These are phyloP conservation scores for Aegithalos caudatus DNA, from an alignment of 2,113 vertebrate genomes.

Conservation along the genomic window DNA sequence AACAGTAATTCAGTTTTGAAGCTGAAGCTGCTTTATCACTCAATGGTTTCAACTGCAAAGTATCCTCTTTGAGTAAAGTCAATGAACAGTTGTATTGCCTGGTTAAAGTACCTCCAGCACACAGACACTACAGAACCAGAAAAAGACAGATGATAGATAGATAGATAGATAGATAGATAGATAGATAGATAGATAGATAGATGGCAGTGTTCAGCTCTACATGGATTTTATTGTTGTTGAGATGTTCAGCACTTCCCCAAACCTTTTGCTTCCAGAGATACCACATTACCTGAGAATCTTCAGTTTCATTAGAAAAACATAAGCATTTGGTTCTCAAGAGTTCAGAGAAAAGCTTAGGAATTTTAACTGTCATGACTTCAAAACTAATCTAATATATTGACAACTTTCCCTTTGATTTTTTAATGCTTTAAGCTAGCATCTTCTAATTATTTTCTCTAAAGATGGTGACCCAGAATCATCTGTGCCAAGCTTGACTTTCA, in stretches of 20 bases:
- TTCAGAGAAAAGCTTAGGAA: not conserved
- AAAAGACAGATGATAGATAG: not conserved
- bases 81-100: not conserved
- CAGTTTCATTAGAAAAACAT: not conserved
- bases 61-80: not conserved
- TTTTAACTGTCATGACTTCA: not conserved
- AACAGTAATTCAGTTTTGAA: not conserved
- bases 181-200: not conserved
- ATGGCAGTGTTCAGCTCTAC: conserved; percentile 6
- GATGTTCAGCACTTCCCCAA: not conserved
- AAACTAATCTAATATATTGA: not conserved
- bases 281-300: not conserved
- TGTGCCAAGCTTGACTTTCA: not conserved
- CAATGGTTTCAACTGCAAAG: not conserved
- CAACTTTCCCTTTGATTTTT: not conserved
- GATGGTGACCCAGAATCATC: not conserved
- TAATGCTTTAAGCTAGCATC: not conserved
- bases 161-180: not conserved
- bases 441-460: not conserved
- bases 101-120: not conserved
- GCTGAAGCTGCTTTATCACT: not conserved
- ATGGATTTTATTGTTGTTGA: not conserved
- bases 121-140: not conserved
- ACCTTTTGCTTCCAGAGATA: not conserved
- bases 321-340: not conserved